Base-by-base conservation (phyloP, 2,797 vertebrate species). In the Scolopax rusticola region DNA sequence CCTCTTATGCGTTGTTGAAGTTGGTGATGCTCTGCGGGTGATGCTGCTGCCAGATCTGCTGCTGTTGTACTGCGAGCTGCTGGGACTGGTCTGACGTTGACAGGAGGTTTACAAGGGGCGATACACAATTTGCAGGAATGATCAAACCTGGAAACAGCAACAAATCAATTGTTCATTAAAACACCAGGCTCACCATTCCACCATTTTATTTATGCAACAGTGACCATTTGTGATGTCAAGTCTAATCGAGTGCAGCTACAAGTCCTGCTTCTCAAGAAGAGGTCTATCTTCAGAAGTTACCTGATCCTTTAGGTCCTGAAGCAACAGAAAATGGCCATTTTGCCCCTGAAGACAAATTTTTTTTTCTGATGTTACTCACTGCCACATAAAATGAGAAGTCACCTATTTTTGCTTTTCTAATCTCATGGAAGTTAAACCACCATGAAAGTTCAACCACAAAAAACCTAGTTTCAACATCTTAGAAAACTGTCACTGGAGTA, bases 31-130 rank as follows among this genome's bases (percentile, higher is more conserved):
- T 99, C 95, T 99, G 99, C 1, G 99, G 99, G 97, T 99, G 99
- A 59, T 99, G 99, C 98, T 99, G 99, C 96, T 99, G 99, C 98
- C 99, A 99, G 80, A 99, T 99, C 98, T 99, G 99, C 91, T 99
- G 99, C 98, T 99, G 99, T 85, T 99, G 99, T 65, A 99, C 99
- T 0, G 99, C 99, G 12, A 99, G 98, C 98, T 99, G 99, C 69
- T 99, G 99, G 38, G 98, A 99, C 98, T 99, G 99, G 98, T 99
- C 99, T 14, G 99, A 99, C 0, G 99, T 99, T 0, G 99, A 99
- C 79, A 99, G 98, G 98, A 99, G 99, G 97, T 99, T 99, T 33
- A 99, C 98, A 48, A 99, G 98, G 18, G 99, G 98, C 2, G 99
- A 99, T 64, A 99, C 99, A 17, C 99, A 99, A 96, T 99, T 99